Evolutionary conservation across 2,888 invertebrate species (phyloP), one percentile per base, ranked within the genome.

Genomic region (Papilio gigon): DNA sequence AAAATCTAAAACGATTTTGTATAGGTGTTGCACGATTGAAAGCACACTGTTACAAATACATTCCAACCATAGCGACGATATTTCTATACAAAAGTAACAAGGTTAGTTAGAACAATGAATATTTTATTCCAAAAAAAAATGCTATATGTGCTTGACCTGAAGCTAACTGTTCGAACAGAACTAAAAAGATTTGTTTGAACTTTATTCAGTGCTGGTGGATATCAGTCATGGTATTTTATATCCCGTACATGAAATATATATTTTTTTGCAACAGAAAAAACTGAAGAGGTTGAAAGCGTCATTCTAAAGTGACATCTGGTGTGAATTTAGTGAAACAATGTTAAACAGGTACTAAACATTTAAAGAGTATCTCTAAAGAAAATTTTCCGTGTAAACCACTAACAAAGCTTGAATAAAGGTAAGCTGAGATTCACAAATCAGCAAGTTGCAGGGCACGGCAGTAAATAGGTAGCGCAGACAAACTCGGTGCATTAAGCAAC

Each of bases 401-500:
- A 61, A 70, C 68, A 69, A 68, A 68, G 71, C 68, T 72, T 71
- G 68, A 71, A 73, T 72, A 77, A 75, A 73, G 76, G 74, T 73
- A 72, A 73, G 73, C 70, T 70, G 69, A 76, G 76, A 76, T 77
- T 75, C 76, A 77, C 78, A 79, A 78, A 80, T 80, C 78, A 77
- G 77, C 77, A 80, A 83, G 78, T 81, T 78, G 75, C 71, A 70
- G 76, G 77, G 80, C 84, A 30, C 30, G 53, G n/a, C 53, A 56
- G 83, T 85, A 88, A 89, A 88, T 84, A 86, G 83, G 84, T 83
- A 82, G 82, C 82, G 80, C 76, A 80, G 83, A 84, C 85, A 82
- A 89, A 88, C 86, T 88, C 83, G 76, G 75, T 78, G 84, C 88
- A 89, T 88, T 88, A 88, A 85, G 83, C 84, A 84, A 88, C 89